Evolutionary conservation across 1,140 invertebrate species (phyloP).

Genomic region (Planococcus citri): DNA sequence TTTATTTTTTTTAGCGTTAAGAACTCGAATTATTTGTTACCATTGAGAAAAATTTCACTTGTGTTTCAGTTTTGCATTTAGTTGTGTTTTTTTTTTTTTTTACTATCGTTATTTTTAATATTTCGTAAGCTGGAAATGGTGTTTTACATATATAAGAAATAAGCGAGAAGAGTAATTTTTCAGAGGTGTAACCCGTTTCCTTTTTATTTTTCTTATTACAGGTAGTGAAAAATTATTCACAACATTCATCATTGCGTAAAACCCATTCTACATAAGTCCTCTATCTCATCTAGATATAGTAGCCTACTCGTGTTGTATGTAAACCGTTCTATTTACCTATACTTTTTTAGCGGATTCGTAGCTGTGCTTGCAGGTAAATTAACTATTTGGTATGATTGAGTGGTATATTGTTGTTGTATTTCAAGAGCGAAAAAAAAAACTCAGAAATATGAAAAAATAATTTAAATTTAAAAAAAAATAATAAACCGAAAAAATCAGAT

Average conservation of each 20-base stretch:
- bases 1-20: background rate
- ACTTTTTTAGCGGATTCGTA: constrained; percentile 1
- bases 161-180: background rate
- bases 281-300: background rate
- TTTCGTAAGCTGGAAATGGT: too few relatives aligned
- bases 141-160: background rate
- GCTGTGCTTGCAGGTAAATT: background rate
- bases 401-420: background rate
- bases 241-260: constrained; percentile 16
- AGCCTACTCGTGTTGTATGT: background rate
- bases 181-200: background rate
- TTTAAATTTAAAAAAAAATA: too few relatives aligned
- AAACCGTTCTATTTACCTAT: background rate
- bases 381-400: constrained; percentile 3
- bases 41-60: background rate
- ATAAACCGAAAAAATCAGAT: background rate
- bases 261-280: constrained; percentile 5
- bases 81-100: constrained; percentile 6
- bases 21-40: background rate
- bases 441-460: too few relatives aligned
- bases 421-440: too few relatives aligned
- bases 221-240: constrained; percentile 15
- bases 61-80: constrained; percentile 8
- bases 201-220: constrained; percentile 13
- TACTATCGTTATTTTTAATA: background rate